Evolutionary conservation across 1,140 invertebrate species (phyloP), one percentile per base, ranked within the genome.

Genomic region (Neodiprion virginianus): DNA sequence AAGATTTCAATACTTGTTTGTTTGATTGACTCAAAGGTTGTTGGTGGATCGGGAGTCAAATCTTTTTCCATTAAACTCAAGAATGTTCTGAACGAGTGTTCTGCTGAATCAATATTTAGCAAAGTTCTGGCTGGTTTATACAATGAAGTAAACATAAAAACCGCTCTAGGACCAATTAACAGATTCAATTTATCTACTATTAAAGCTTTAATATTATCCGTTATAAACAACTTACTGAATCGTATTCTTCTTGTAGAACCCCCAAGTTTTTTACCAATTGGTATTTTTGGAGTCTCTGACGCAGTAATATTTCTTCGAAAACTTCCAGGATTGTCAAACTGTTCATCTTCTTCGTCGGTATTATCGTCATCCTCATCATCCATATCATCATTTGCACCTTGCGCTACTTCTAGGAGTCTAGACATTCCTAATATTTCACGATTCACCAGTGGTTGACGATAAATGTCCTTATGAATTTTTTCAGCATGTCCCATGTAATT

Each of bases 401-500:
- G 53, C 8, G 53, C 53, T 12, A 61, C 53, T 61, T 61, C 53
- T 61, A 61, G 8, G 8, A 61, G 53, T 8, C n/a, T 61, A 17
- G 53, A 61, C 53, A 61, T 61, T 1, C 8, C 5, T 17, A 61
- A 8, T 4, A 61, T 61, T 8, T 61, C 53, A 0, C 53, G 53
- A 61, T 61, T 8, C 0, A 61, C 53, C 8, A 71, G 48, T 17
- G 77, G 72, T 40, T 76, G 72, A 28, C 77, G 67, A 47, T 79
- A 79, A 50, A 65, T 67, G 47, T 77, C 14, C 69, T 71, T 73
- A 53, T 79, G 79, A 17, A 75, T 75, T 23, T 74, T 61, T n/a
- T 77, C 66, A n/a, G 73, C 72, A n/a, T 79, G 79, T 11, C 75
- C 78, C 76, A 79, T 76, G 48, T 74, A 79, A 17, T 74, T 74